Evolutionary conservation across 2,888 invertebrate species (phyloP).

Genomic region (Folsomia manolachei): DNA sequence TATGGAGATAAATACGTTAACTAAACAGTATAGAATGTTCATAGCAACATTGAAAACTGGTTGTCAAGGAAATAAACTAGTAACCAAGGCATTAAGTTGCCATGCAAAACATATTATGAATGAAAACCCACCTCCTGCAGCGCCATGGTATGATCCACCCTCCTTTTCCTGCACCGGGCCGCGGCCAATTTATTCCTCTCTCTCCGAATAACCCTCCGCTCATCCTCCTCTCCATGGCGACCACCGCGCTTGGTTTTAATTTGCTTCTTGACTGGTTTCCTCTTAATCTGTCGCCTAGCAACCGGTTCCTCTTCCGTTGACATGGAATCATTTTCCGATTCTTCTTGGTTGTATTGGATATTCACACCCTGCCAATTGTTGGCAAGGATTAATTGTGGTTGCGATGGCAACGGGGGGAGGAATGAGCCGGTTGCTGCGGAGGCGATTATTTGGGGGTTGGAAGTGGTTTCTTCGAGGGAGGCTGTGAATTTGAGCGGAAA

Average conservation of each 20-base stretch:
- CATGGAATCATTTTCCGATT: neutral
- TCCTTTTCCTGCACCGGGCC: conserved; percentile 90
- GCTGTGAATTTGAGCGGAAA: conserved; percentile 10
- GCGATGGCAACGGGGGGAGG: conserved; percentile 35
- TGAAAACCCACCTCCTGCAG: conserved; percentile 67
- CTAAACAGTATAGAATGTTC: too few species aligned
- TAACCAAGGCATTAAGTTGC: too few species aligned
- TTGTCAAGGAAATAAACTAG: neutral
- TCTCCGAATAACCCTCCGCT: conserved; percentile 77
- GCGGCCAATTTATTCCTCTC: conserved; percentile 97
- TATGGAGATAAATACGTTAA: too few species aligned
- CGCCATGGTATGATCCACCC: conserved; percentile 92
- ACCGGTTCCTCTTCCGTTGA: conserved; percentile 17
- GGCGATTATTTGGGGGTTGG: conserved; percentile 3
- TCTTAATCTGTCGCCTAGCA: conserved; percentile 11
- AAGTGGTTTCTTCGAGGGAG: conserved; percentile 8
- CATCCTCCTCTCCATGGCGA: conserved; percentile 72
- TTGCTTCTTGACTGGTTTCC: neutral
- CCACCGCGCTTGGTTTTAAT: neutral
- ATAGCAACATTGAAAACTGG: too few species aligned
- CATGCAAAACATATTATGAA: neutral
- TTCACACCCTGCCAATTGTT: conserved; percentile 46
- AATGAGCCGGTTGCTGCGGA: conserved; percentile 28
- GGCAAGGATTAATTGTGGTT: conserved; percentile 20
- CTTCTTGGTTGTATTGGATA: conserved; percentile 23